Conservation (phyloP, 2,888 invertebrate species). For the Selenia dentaria region DNA sequence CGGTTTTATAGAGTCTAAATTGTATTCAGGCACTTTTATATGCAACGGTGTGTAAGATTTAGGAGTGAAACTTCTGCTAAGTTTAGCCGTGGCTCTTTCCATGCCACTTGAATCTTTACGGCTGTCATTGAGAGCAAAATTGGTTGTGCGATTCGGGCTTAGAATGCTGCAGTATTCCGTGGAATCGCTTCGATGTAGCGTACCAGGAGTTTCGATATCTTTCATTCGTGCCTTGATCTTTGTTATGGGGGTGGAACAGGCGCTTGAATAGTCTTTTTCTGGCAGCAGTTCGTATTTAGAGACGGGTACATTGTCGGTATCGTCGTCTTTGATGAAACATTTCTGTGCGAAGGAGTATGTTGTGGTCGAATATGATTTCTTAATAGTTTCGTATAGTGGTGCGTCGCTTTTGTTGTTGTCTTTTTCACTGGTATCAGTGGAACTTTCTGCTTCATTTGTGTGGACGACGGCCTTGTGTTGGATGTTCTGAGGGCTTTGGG, state of each 20-base stretch:
- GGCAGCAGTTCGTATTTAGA: slow-evolving; percentile 53
- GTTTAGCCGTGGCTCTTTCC: slow-evolving; percentile 57
- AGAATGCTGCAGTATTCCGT: slow-evolving; percentile 79
- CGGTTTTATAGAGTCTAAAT: slow-evolving; percentile 66
- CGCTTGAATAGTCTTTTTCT: slow-evolving; percentile 63
- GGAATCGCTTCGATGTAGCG: slow-evolving; percentile 73
- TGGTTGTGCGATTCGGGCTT: slow-evolving; percentile 64
- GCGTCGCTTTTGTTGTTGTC: slow-evolving; percentile 56
- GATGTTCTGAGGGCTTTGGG: slow-evolving; percentile 54
- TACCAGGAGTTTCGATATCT: slow-evolving; percentile 64
- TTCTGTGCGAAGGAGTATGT: slow-evolving; percentile 49
- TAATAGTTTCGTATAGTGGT: slow-evolving; percentile 64
- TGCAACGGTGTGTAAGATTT: slow-evolving; percentile 76
- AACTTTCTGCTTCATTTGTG: slow-evolving; percentile 40
- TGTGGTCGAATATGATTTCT: slow-evolving; percentile 41
- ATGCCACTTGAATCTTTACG: slow-evolving; percentile 47
- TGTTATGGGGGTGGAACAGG: slow-evolving; percentile 71
- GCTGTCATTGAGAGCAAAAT: slow-evolving; percentile 48
- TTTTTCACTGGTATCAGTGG: slow-evolving; percentile 61
- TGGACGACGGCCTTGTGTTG: slow-evolving; percentile 62
- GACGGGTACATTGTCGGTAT: slow-evolving; percentile 33
- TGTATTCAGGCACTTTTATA: slow-evolving; percentile 74
- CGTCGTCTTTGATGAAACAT: slow-evolving; percentile 56
- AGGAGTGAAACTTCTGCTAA: slow-evolving; percentile 75
- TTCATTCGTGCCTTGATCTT: slow-evolving; percentile 63